These are phyloP conservation scores for Drosophila simulans DNA, from an alignment of 1,140 invertebrate species.

Conservation along the genomic window DNA sequence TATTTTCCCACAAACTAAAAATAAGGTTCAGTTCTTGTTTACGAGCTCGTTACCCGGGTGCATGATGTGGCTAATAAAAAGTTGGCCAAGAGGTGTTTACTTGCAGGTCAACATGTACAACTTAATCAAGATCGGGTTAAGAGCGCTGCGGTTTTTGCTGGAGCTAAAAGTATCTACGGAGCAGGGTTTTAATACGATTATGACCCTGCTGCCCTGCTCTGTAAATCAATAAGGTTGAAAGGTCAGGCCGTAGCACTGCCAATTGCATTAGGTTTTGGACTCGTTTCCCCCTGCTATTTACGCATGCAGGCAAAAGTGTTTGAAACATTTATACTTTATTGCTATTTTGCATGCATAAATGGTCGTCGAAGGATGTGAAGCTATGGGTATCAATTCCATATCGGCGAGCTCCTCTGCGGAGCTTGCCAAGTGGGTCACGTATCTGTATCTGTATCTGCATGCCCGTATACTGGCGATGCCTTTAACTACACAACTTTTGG, in stretches of 20 bases:
- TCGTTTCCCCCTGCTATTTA: constrained; percentile 29
- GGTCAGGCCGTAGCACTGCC: constrained; percentile 50
- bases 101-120: neutral
- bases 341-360: constrained; percentile 79
- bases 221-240: constrained; percentile 28
- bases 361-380: constrained; percentile 3
- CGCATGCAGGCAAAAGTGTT: constrained; percentile 35
- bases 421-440: constrained; percentile 76
- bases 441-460: constrained; percentile 44
- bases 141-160: neutral
- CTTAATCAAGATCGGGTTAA: neutral
- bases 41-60: constrained; percentile 11
- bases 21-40: constrained; percentile 6
- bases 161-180: neutral
- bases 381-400: constrained; percentile 41
- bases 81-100: neutral
- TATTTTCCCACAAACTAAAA: constrained; percentile 23
- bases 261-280: constrained; percentile 43
- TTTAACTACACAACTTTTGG: constrained; percentile 24
- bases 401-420: constrained; percentile 39
- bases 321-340: constrained; percentile 72
- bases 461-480: neutral
- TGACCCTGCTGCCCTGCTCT: constrained; percentile 14
- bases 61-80: constrained; percentile 17
- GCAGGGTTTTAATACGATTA: constrained; percentile 56